A percentile compares a stretch with the other conserved stretches of the same genome.
Evolutionary conservation across 2,888 invertebrate species (phyloP).

Genomic region (Thymelicus lineola): DNA sequence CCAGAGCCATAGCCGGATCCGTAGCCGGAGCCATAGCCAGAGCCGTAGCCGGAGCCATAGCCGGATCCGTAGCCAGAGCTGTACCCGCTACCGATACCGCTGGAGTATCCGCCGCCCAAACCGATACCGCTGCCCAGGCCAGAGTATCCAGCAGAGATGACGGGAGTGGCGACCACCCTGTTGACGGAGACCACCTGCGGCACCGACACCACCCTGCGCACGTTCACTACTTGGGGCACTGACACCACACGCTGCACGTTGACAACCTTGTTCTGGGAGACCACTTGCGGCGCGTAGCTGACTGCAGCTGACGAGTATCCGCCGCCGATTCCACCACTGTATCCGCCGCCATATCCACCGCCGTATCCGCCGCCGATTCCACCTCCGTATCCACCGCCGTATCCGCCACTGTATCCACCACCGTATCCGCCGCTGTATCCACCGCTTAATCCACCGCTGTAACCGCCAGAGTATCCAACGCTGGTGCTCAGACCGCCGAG

Average conservation of each 20-base stretch:
- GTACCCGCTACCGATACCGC: no score
- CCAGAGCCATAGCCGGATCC: no score
- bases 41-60: no score
- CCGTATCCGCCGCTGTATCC: conserved; percentile 32
- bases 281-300: no score
- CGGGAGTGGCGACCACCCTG: conserved; percentile 57
- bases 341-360: conserved; percentile 40
- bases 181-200: conserved; percentile 66
- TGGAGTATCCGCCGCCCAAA: no score
- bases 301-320: no score
- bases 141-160: conserved; percentile 45
- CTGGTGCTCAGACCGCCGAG: conserved; percentile 38
- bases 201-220: conserved; percentile 61
- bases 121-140: no score
- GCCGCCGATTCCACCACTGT: no score
- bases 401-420: conserved; percentile 37
- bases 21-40: no score
- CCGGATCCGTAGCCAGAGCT: conserved; percentile 25
- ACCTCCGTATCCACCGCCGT: conserved; percentile 18
- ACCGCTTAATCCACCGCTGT: conserved; percentile 29
- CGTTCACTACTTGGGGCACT: no score
- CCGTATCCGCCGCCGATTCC: conserved; percentile 14
- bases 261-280: no score
- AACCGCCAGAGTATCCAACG: conserved; percentile 38
- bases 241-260: no score